Evolutionary conservation across 2,888 invertebrate species (phyloP).

Genomic region (Patella depressa): DNA sequence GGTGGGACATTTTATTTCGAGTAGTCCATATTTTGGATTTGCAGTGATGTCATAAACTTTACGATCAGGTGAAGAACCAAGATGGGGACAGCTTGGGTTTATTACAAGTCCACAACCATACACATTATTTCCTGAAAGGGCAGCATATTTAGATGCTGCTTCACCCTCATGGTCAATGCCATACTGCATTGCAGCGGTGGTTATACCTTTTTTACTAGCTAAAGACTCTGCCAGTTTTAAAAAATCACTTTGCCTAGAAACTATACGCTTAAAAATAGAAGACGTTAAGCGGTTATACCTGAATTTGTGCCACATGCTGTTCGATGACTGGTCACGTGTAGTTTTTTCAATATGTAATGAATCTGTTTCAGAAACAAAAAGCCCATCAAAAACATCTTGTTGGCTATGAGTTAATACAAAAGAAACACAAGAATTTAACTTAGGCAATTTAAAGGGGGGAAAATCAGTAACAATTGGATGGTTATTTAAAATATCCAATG

Average conservation of each 20-base stretch:
- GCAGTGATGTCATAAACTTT: not conserved
- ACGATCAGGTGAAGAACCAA: slow-evolving; percentile 4
- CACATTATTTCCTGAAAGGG: no score
- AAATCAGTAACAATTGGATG: not conserved
- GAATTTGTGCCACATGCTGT: slow-evolving; percentile 5
- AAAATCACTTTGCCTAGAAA: not conserved
- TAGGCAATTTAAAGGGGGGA: not conserved
- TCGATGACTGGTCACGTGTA: not conserved
- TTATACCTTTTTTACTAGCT: not conserved
- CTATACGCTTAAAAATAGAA: not conserved
- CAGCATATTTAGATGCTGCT: no score
- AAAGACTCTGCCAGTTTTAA: no score
- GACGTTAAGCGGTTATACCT: not conserved
- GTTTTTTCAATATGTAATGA: not conserved
- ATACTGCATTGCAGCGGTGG: no score
- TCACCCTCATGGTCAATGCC: no score
- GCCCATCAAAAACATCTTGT: not conserved
- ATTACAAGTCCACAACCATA: no score
- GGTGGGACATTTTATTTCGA: slow-evolving; percentile 6
- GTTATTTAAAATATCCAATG: not conserved
- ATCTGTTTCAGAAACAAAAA: not conserved
- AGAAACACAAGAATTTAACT: not conserved
- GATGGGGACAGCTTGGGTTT: not conserved
- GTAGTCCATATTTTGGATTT: not conserved
- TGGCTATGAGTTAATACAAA: not conserved